Base-by-base conservation (phyloP, 2,888 invertebrate species). In the Diaprepes abbreviatus region DNA sequence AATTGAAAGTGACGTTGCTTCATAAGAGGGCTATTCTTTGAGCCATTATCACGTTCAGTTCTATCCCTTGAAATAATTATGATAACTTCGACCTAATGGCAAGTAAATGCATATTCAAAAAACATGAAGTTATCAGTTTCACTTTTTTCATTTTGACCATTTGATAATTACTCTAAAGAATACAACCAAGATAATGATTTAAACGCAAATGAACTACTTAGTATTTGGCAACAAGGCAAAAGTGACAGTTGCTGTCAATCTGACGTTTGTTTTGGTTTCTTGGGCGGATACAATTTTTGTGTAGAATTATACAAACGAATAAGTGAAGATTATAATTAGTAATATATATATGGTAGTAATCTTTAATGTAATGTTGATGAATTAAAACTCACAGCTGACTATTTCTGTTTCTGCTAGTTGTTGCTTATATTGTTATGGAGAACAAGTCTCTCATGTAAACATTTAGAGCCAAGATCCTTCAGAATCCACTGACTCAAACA, bases 211-310 rank as follows among this genome's bases (percentile, higher is more conserved):
- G n/a, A n/a, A n/a, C n/a, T n/a, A n/a, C n/a, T n/a, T n/a, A n/a
- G n/a, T n/a, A n/a, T n/a, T n/a, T n/a, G n/a, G n/a, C n/a, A n/a
- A n/a, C n/a, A n/a, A n/a, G n/a, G n/a, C n/a, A n/a, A n/a, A n/a
- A n/a, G n/a, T n/a, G n/a, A n/a, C n/a, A n/a, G n/a, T n/a, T n/a
- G 12, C 45, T 48, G 48, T 48, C 48, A 38, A 28, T 31, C 38
- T 48, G 54, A 63, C 54, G 54, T 66, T 66, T 66, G 59, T 66
- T 66, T 66, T 58, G 66, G 52, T 35, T 62, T 63, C 14, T 66
- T 66, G 66, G 66, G 66, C 40, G 66, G 66, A 58, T 50, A 40
- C 54, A 60, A 31, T 58, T 38, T 62, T 33, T 21, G 2, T 50
- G n/a, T 16, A 24, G 24, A 36, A 57, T 38, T 52, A 12, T 43